Conservation (phyloP, 2,888 invertebrate genomes). For the Hymenopus coronatus region DNA sequence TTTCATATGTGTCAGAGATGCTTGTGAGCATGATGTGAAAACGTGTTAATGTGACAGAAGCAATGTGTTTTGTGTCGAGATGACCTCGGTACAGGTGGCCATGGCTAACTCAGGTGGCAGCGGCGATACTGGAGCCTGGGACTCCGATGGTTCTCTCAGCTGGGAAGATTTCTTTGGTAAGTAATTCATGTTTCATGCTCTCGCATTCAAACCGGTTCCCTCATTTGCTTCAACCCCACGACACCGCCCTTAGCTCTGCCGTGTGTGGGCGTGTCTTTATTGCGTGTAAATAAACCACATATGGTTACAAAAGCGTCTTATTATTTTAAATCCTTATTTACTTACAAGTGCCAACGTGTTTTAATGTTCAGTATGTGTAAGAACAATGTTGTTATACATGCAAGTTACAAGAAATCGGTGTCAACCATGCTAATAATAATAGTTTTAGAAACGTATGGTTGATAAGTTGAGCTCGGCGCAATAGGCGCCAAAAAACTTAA, state of each 20-base stretch:
- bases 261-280: neutral
- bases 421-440: neutral
- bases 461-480: neutral
- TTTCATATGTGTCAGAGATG: neutral
- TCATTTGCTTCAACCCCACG: neutral
- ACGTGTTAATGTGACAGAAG: neutral
- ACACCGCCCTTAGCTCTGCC: neutral
- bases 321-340: neutral
- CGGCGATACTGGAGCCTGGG: slow-evolving; percentile 42
- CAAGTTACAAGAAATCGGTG: neutral
- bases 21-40: neutral
- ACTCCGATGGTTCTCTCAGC: slow-evolving; percentile 67
- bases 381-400: neutral
- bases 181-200: slow-evolving; percentile 39
- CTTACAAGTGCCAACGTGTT: neutral
- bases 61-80: neutral
- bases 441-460: neutral
- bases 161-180: slow-evolving; percentile 72
- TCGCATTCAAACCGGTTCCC: neutral
- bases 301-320: neutral
- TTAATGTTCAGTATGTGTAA: neutral
- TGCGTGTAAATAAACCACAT: neutral
- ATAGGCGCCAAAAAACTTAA: too few species aligned
- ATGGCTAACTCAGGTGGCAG: slow-evolving; percentile 22
- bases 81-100: slow-evolving; percentile 32